Evolutionary conservation across 2,888 invertebrate species (phyloP), one percentile per base, ranked within the genome.

Genomic region (Nasonovia ribisnigri): DNA sequence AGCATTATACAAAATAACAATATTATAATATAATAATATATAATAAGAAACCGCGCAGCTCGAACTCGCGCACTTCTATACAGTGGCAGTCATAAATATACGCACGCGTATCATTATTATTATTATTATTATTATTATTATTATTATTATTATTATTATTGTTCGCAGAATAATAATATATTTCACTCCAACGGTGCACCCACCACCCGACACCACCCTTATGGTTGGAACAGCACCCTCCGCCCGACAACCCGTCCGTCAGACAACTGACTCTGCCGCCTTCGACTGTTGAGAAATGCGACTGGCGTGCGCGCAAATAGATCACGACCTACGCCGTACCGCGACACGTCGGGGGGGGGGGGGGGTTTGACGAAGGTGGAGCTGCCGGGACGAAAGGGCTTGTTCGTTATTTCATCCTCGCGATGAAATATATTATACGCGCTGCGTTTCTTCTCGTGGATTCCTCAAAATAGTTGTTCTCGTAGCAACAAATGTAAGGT

Each of bases 211-310:
- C 51, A 20, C 10, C 51, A 24, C 88, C 88, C 51, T 16, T 24
- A 20, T 36, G 16, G 48, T 36, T 1, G 36, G 36, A n/a, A 36
- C 77, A 77, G 20, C 36, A 36, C 36, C 51, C 48, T 5, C 51
- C 51, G 51, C 3, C 86, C 86, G 46, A 43, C 51, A 36, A 16
- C 51, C 8, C 51, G 51, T 20, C 88, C 54, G 51, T 46, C 86
- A n/a, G 13, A 54, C 42, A 26, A 26, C 88, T 13, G 54, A 13
- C 88, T 26, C 42, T 46, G 43, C 48, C 54, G 51, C 13, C 57
- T 93, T 89, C 43, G 88, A 84, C 88, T n/a, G 89, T 89, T 57
- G 92, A 92, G 92, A 89, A 89, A 92, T 92, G 88, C 89, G 77
- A 88, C 67, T 92, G 77, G 89, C 92, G 89, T 93, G 48, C 84